phyloP scores from a whole-genome alignment of 2,888 invertebrate species.

The Stenotaenia linearis region DNA sequence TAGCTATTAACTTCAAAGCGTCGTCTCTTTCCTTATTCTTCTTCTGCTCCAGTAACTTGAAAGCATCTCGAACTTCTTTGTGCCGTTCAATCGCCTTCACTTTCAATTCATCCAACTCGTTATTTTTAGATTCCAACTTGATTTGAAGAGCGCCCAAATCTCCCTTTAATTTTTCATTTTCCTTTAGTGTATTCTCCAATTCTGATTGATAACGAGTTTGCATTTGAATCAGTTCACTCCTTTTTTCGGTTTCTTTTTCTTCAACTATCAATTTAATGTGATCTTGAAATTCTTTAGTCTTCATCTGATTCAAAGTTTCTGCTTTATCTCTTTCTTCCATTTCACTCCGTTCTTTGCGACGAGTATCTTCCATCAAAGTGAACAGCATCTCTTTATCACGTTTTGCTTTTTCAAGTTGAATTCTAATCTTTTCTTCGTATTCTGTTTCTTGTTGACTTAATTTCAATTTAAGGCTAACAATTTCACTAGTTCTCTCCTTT shows the following conservation, averaged over 20 bases:
- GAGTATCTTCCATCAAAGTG: conserved; percentile 8
- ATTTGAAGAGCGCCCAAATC: background rate
- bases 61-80: background rate
- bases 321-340: background rate
- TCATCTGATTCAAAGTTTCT: background rate
- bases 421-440: background rate
- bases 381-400: conserved; percentile 1
- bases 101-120: background rate
- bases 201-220: background rate
- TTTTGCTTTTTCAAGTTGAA: background rate
- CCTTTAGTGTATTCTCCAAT: background rate
- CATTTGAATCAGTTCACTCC: background rate
- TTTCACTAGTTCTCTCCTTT: background rate
- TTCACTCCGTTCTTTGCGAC: background rate
- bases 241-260: background rate
- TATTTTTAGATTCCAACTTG: background rate
- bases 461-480: background rate
- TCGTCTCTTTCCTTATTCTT: conserved; percentile 10
- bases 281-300: background rate
- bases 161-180: background rate
- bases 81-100: background rate
- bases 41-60: background rate
- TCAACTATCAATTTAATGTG: background rate
- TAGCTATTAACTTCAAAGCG: background rate
- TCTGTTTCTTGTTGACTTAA: background rate